A percentile compares a stretch with the other conserved stretches of the same genome.
These are phyloP conservation scores for Zosterops lateralis DNA, from an alignment of 2,113 vertebrate species.

Conservation along the genomic window DNA sequence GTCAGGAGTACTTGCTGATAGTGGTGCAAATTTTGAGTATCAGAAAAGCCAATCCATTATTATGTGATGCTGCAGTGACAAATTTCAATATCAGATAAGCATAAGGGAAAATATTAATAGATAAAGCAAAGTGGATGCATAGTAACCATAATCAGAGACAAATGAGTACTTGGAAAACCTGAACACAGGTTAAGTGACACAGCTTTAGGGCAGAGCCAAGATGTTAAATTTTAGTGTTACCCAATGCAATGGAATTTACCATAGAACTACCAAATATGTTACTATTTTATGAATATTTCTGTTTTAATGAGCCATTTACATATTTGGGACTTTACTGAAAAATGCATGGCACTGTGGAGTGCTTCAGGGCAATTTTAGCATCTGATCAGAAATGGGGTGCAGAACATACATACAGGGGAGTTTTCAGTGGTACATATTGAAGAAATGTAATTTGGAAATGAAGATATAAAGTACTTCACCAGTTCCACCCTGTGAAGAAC, in stretches of 20 bases:
- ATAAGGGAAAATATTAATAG: not conserved
- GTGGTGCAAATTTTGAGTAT: not conserved
- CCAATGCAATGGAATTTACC: not conserved
- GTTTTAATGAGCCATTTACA: not conserved
- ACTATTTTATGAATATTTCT: not conserved
- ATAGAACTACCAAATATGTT: not conserved
- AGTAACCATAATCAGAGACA: not conserved
- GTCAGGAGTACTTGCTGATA: not conserved
- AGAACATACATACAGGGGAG: not conserved
- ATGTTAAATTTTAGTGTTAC: not conserved
- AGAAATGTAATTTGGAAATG: not conserved
- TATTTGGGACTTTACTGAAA: not conserved
- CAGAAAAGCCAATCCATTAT: not conserved
- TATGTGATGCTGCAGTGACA: not conserved
- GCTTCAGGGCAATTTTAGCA: not conserved
- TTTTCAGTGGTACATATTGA: not conserved
- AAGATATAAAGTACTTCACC: not conserved
- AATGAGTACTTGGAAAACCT: not conserved
- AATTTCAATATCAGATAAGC: not conserved
- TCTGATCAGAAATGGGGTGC: not conserved
- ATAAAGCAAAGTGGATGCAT: not conserved
- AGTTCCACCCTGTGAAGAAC: not conserved
- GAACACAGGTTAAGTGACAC: not conserved
- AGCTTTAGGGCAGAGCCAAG: not conserved
- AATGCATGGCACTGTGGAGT: not conserved